Conservation (phyloP, 2,113 vertebrate genomes). For the Colius striatus region DNA sequence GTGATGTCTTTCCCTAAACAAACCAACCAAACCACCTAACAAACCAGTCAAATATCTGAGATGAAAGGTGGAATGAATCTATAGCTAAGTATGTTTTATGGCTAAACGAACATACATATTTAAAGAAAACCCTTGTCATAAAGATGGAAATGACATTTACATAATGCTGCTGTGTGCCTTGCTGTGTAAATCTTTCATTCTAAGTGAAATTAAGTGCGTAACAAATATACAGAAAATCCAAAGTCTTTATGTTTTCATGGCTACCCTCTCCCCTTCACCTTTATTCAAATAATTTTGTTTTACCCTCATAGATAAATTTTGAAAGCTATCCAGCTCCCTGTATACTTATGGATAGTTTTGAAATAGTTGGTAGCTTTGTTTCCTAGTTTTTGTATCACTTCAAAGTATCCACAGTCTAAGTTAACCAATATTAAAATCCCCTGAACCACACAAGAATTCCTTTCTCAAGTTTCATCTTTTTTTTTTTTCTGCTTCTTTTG, state of each 20-base stretch:
- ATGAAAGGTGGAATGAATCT: background rate
- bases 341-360: background rate
- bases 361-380: background rate
- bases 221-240: background rate
- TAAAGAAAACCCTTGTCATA: slow-evolving; percentile 36
- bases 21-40: background rate
- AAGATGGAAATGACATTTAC: slow-evolving; percentile 49
- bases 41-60: background rate
- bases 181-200: slow-evolving; percentile 39
- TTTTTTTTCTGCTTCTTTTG: background rate
- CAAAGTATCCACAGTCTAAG: background rate
- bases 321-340: background rate
- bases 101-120: background rate
- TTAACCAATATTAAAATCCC: background rate
- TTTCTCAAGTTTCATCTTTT: background rate
- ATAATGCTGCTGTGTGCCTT: background rate
- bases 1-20: background rate
- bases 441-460: background rate
- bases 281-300: background rate
- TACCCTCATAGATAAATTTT: background rate
- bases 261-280: background rate
- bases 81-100: background rate
- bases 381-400: background rate
- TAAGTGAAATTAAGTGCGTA: slow-evolving; percentile 30
- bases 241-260: background rate